Percentiles rank a stretch among this genome's conserved stretches.
Conservation (phyloP, 1,140 invertebrate genomes). For the Doryteuthis pealeii region DNA sequence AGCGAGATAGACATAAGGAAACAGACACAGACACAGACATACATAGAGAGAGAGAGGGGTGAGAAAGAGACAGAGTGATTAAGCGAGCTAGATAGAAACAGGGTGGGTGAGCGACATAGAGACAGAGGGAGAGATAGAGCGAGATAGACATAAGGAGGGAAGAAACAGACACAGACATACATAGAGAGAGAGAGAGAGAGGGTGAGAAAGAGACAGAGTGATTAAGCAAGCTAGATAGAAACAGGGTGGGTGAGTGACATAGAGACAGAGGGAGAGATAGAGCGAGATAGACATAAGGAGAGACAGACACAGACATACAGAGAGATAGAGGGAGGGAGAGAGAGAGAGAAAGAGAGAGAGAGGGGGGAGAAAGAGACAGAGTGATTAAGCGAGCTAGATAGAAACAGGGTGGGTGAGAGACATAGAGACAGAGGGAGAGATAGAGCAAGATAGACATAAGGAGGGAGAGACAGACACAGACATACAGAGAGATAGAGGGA, state of each 20-base stretch:
- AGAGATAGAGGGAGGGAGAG: neutral
- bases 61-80: neutral
- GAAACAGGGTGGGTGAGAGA: neutral
- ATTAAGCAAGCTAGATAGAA: neutral
- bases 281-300: neutral
- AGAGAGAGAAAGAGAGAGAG: neutral
- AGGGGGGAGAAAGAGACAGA: slow-evolving; percentile 8
- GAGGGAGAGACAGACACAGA: neutral
- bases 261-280: slow-evolving; percentile 15
- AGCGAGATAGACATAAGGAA: neutral
- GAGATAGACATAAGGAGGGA: neutral
- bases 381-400: neutral
- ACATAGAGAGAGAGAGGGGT: neutral
- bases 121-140: neutral
- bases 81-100: slow-evolving; percentile 7
- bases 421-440: neutral
- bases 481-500: neutral
- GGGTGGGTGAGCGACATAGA: neutral
- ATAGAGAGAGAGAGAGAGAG: no score
- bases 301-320: slow-evolving; percentile 14
- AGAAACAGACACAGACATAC: neutral
- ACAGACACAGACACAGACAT: neutral
- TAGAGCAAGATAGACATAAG: neutral
- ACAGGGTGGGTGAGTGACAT: neutral
- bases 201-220: slow-evolving; percentile 10